Percentiles rank a stretch among this genome's conserved stretches.
Evolutionary conservation across 2,888 invertebrate genomes (phyloP).

Genomic region (Drosophila sordidula): DNA sequence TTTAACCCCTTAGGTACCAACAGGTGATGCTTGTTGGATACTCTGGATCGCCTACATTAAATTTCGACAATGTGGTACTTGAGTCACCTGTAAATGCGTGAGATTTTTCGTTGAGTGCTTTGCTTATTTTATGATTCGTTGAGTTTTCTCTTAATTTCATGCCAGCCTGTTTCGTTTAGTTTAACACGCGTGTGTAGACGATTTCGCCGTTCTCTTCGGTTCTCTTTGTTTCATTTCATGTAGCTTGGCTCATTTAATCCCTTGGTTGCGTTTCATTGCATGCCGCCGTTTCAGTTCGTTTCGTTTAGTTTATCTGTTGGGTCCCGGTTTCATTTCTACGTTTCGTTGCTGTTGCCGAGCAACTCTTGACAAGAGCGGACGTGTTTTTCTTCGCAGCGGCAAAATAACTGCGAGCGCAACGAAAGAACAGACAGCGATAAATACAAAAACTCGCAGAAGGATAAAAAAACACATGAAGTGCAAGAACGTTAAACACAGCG

Average conservation of each 20-base stretch:
- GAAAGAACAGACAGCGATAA: slow-evolving; percentile 41
- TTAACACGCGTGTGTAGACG: background rate
- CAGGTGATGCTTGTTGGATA: background rate
- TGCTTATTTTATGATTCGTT: background rate
- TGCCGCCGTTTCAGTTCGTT: slow-evolving; percentile 12
- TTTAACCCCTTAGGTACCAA: slow-evolving; percentile 1
- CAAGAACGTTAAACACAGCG: slow-evolving; percentile 17
- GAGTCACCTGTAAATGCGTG: slow-evolving; percentile 13
- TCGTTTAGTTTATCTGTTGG: slow-evolving; percentile 21
- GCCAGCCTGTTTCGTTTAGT: slow-evolving; percentile 20
- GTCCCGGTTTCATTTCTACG: slow-evolving; percentile 9
- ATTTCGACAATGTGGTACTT: background rate
- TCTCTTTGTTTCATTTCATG: slow-evolving; percentile 31
- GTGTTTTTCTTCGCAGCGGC: slow-evolving; percentile 40
- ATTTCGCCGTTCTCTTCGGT: slow-evolving; percentile 22
- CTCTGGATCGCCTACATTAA: background rate
- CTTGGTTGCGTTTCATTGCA: slow-evolving; percentile 8
- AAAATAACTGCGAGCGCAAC: slow-evolving; percentile 38
- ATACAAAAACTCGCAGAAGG: slow-evolving; percentile 26
- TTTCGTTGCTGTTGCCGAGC: slow-evolving; percentile 60
- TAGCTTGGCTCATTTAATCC: slow-evolving; percentile 2
- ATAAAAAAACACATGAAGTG: slow-evolving; percentile 23
- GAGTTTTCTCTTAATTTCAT: slow-evolving; percentile 35
- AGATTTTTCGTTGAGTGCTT: slow-evolving; percentile 17
- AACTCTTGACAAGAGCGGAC: slow-evolving; percentile 57